Evolutionary conservation across 1,140 invertebrate genomes (phyloP), one percentile per base, ranked within the genome.

Genomic region (Lamellibrachia luymesi): DNA sequence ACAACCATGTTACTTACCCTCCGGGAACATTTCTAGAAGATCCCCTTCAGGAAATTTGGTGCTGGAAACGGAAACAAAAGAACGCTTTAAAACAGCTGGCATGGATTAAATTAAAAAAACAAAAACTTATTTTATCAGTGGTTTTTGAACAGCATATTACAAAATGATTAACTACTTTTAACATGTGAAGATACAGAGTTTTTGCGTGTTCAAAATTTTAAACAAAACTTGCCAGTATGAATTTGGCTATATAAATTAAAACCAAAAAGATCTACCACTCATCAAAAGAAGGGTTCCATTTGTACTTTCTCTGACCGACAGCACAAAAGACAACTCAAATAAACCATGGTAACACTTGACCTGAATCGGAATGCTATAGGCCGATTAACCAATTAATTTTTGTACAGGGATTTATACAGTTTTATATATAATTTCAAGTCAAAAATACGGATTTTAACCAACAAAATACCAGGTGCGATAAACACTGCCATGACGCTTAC

Each of bases 1-100:
- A 22, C 64, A 80, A 80, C 64, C 2, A 80, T 22, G 7, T 80
- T 80, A 17, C 93, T 22, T 94, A 96, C 98, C 98, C 92, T 97
- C 97, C 22, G 98, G 98, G 97, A 99, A 99, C 89, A 99, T 95
- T 96, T 99, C 98, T 91, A 98, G 96, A n/a, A 99, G 96, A 94
- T 98, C 98, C 96, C 99, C 98, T 96, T 99, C 98, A 5, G 98
- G 94, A 93, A 95, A 95, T 93, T 95, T 96, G 95, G 98, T 98
- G 56, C 97, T 97, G 94, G 90, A 96, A 93, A 51, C 6, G 94
- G 90, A 96, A 93, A 51, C 6, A 92, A 2, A 52, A 38, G 4
- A n/a, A 92, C 13, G 64, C 13, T 80, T 80, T 8, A 4, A 17
- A 80, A 80, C 7, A 80, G 64, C 64, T 80, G 64, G 64, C 13